Evolutionary conservation across 2,888 invertebrate species (phyloP), one percentile per base, ranked within the genome.

Genomic region (Idaea biselata): DNA sequence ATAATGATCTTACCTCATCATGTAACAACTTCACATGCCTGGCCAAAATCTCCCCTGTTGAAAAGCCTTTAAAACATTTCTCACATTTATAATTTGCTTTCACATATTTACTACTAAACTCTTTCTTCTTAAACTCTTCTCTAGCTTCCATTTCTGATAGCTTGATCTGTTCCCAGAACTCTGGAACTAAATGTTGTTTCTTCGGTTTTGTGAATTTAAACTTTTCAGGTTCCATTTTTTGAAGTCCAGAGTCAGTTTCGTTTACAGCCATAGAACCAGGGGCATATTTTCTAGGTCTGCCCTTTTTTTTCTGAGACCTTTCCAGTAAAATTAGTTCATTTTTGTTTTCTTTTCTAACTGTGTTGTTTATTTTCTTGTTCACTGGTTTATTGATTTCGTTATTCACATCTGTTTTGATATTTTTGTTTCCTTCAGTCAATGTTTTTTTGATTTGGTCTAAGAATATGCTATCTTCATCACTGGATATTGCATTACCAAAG

Each of bases 31-130:
- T 80, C 6, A 71, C 73, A 68, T 90, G 89, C n/a, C 90, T 73
- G 63, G 80, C 79, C 60, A 87, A 70, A 81, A 88, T 90, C 58
- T 88, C 84, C 54, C 81, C 81, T 55, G 86, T 87, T 0, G 88
- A 87, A 68, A 88, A 89, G 0, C 88, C 84, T 73, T 85, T 89
- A 7, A 81, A 82, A 65, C 90, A 90, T 64, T 85, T 80, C n/a
- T 73, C 75, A 67, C 90, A 90, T 71, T 88, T 87, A 61, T 74
- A 85, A 4, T 78, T 73, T 0, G 88, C 85, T 0, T 80, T 74
- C 55, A 78, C 62, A 73, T 84, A 89, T 63, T 84, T 83, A 6
- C 78, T 73, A 63, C 84, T 78, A 1, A 80, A 74, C 0, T 80
- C 80, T 62, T 76, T 81, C 0, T 74, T 75, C 55, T 77, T 76